A percentile compares a stretch with the other conserved stretches of the same genome.
Conservation (phyloP, 2,888 invertebrate genomes). For the Drosophila atripex region DNA sequence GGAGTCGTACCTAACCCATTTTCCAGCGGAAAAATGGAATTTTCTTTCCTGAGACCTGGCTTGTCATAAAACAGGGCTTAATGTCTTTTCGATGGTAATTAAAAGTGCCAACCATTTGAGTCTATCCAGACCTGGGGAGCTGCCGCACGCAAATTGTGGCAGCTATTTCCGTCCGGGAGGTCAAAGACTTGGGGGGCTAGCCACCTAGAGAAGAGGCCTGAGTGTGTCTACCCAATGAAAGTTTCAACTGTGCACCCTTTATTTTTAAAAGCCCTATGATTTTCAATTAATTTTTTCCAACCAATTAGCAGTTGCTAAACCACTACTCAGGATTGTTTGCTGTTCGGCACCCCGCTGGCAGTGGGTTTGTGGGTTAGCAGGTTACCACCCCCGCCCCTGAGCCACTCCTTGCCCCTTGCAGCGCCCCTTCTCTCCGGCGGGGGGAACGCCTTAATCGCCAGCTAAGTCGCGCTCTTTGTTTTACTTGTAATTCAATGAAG, state of each 20-base stretch:
- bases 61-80: constrained; percentile 42
- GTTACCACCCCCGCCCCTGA: constrained; percentile 12
- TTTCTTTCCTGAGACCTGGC: constrained; percentile 45
- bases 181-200: constrained; percentile 14
- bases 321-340: constrained; percentile 24
- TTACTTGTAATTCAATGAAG: constrained; percentile 70
- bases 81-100: constrained; percentile 63
- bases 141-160: constrained; percentile 8
- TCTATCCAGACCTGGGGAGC: constrained; percentile 2
- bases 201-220: neutral
- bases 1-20: constrained; percentile 61
- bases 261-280: constrained; percentile 1
- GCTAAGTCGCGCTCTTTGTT: constrained; percentile 57
- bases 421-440: neutral
- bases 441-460: constrained; percentile 58
- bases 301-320: constrained; percentile 46
- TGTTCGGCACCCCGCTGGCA: constrained; percentile 19
- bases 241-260: neutral
- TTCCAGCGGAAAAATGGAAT: constrained; percentile 51
- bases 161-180: constrained; percentile 15
- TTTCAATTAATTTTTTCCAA: constrained; percentile 42
- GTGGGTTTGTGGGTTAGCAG: constrained; percentile 65
- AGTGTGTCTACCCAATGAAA: neutral
- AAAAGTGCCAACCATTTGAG: constrained; percentile 30
- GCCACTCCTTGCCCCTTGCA: neutral